Evolutionary conservation across 2,888 invertebrate genomes (phyloP).

Genomic region (Ligdia adustata): DNA sequence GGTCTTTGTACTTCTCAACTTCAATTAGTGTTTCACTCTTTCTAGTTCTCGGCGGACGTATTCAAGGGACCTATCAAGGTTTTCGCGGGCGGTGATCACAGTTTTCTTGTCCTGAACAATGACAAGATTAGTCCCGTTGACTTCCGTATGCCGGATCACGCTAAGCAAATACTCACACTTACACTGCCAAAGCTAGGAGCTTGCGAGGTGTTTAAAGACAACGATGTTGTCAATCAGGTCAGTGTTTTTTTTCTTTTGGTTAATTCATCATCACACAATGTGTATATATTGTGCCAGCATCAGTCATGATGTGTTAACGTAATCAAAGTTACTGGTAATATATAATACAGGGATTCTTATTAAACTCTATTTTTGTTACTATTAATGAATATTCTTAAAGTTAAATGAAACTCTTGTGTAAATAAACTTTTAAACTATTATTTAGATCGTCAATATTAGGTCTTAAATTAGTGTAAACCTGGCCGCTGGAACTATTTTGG

Average conservation of each 20-base stretch:
- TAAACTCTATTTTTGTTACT: too few relatives aligned
- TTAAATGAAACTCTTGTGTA: too few relatives aligned
- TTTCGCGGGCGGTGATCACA: slow-evolving; percentile 94
- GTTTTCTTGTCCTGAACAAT: slow-evolving; percentile 87
- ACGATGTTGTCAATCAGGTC: slow-evolving; percentile 86
- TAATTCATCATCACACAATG: background rate
- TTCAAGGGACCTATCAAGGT: slow-evolving; percentile 83
- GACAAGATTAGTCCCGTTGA: slow-evolving; percentile 83
- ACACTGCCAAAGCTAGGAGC: slow-evolving; percentile 83
- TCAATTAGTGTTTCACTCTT: too few relatives aligned
- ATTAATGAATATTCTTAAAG: too few relatives aligned
- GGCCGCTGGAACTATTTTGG: too few relatives aligned
- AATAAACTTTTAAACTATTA: too few relatives aligned
- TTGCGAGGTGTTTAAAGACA: slow-evolving; percentile 85
- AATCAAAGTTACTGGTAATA: too few relatives aligned
- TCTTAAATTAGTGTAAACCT: too few relatives aligned
- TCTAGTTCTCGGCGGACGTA: slow-evolving; percentile 62
- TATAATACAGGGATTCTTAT: too few relatives aligned
- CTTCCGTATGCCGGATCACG: slow-evolving; percentile 82
- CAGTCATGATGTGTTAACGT: too few relatives aligned
- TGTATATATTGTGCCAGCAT: background rate
- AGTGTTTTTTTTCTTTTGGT: background rate
- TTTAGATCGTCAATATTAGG: too few relatives aligned
- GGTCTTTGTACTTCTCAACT: too few relatives aligned
- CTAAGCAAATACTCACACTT: slow-evolving; percentile 87